Conservation (phyloP, 2,888 invertebrate genomes). For the Clitarchus hookeri region DNA sequence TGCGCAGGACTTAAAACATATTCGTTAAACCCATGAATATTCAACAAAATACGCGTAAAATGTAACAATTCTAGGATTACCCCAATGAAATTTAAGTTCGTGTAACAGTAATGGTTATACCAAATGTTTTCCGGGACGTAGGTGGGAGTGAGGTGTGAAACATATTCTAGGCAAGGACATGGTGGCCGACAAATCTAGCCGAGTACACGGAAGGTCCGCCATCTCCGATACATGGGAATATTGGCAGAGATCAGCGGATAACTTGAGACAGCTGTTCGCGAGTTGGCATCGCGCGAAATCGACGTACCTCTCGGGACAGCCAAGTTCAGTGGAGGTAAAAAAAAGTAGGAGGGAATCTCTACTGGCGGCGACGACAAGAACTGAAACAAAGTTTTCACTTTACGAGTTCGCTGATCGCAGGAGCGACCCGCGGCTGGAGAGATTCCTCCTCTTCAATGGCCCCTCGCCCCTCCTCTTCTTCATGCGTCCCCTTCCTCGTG, state of each 20-base stretch:
- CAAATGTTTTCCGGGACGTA: no score
- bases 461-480: not conserved
- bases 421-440: not conserved
- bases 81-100: no score
- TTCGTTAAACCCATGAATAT: no score
- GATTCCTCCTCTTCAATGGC: not conserved
- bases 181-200: no score
- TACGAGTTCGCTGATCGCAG: slow-evolving; percentile 1
- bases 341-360: not conserved
- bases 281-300: not conserved
- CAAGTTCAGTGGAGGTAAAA: not conserved
- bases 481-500: no score
- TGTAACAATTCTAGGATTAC: no score
- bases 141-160: no score
- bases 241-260: not conserved
- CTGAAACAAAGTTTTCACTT: slow-evolving; percentile 8
- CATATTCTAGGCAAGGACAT: no score
- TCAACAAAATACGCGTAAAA: no score
- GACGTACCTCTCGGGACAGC: not conserved
- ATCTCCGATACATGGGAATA: not conserved
- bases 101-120: no score
- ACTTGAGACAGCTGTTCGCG: not conserved
- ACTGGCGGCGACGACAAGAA: not conserved
- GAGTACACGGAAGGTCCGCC: no score
- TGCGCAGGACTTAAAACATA: no score